These are phyloP conservation scores for Leptestheria dahalacensis DNA, from an alignment of 1,140 invertebrate genomes.

Conservation along the genomic window DNA sequence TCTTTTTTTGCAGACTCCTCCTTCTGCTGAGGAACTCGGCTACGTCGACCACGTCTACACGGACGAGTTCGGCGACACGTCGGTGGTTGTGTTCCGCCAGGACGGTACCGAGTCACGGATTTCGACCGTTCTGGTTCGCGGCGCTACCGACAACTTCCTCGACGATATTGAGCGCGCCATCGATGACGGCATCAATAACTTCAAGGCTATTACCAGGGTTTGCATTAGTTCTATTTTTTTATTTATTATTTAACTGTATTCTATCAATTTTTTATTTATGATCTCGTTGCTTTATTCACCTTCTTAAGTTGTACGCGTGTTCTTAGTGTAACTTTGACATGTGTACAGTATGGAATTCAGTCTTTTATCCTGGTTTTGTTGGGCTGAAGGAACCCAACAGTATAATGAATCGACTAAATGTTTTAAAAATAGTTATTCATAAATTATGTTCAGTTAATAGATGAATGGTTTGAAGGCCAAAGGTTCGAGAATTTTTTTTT, in stretches of 20 bases:
- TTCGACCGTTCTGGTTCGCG: slow-evolving; percentile 84
- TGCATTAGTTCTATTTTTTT: not conserved
- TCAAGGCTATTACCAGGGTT: slow-evolving; percentile 65
- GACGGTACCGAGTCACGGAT: slow-evolving; percentile 66
- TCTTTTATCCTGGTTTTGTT: too few species aligned
- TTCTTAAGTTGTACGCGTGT: too few species aligned
- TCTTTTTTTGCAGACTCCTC: slow-evolving; percentile 39
- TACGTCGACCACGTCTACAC: slow-evolving; percentile 79
- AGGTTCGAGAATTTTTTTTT: too few species aligned
- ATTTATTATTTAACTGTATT: slow-evolving; percentile 15
- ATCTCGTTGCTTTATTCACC: too few species aligned
- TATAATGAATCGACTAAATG: too few species aligned
- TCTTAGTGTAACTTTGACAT: too few species aligned
- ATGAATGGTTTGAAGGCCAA: too few species aligned
- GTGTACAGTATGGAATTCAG: too few species aligned
- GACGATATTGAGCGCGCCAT: slow-evolving; percentile 97
- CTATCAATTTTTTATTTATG: too few species aligned
- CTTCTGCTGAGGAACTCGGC: slow-evolving; percentile 80
- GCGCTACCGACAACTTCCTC: slow-evolving; percentile 96
- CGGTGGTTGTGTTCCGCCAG: slow-evolving; percentile 79
- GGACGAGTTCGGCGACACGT: slow-evolving; percentile 92
- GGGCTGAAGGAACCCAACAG: too few species aligned
- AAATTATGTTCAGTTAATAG: too few species aligned
- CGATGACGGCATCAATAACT: slow-evolving; percentile 98
- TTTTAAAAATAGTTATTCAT: too few species aligned